Percentiles rank a stretch among this genome's conserved stretches.
phyloP scores from a whole-genome alignment of 2,888 invertebrate species.

The Aethes cnicana region DNA sequence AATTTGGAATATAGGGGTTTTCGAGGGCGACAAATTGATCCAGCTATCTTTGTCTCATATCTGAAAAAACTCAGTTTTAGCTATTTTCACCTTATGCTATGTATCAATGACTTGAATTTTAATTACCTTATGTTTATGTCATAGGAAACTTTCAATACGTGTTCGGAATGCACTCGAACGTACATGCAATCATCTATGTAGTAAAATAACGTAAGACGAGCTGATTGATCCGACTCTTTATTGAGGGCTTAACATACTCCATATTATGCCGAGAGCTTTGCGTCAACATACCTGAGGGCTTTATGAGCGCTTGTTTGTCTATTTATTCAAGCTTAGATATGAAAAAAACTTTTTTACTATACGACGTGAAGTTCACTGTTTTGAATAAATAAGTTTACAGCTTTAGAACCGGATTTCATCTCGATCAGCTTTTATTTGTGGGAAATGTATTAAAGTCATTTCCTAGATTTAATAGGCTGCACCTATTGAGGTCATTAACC shows the following conservation, averaged over 20 bases:
- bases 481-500: too few species aligned
- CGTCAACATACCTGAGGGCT: slow-evolving; percentile 31
- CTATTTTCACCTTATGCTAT: too few species aligned
- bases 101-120: too few species aligned
- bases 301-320: slow-evolving; percentile 23
- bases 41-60: too few species aligned
- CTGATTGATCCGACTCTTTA: slow-evolving; percentile 29
- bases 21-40: too few species aligned
- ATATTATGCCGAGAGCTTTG: slow-evolving; percentile 21
- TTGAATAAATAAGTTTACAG: slow-evolving; percentile 17
- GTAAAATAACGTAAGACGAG: slow-evolving; percentile 15
- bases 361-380: slow-evolving; percentile 22
- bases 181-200: slow-evolving; percentile 10
- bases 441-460: too few species aligned
- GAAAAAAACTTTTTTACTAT: slow-evolving; percentile 24
- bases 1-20: too few species aligned
- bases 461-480: too few species aligned
- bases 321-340: slow-evolving; percentile 28
- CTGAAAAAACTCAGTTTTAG: too few species aligned
- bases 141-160: not conserved
- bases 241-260: slow-evolving; percentile 28
- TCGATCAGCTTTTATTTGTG: not conserved
- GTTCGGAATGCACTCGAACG: slow-evolving; percentile 6
- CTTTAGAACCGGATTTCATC: not conserved
- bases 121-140: too few species aligned